These are phyloP conservation scores for Plutella xylostella DNA, from an alignment of 2,888 invertebrate genomes.

Conservation along the genomic window DNA sequence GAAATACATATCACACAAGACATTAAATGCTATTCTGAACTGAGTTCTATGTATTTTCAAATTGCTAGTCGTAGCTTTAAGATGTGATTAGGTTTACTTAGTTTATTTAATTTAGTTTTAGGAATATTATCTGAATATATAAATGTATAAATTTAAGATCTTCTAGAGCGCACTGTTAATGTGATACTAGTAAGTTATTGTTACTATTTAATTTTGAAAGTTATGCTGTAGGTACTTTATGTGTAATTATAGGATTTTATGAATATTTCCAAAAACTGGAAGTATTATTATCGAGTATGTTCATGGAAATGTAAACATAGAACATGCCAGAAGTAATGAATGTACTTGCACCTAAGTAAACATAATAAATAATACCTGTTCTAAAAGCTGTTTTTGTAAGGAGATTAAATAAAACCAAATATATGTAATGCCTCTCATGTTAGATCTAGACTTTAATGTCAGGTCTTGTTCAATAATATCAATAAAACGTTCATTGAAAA, in stretches of 20 bases:
- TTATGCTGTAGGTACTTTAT: too few species aligned
- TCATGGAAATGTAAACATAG: too few species aligned
- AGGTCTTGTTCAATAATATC: slow-evolving; percentile 34
- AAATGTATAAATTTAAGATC: slow-evolving; percentile 20
- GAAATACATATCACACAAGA: slow-evolving; percentile 54
- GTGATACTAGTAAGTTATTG: slow-evolving; percentile 65
- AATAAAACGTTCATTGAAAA: slow-evolving; percentile 42
- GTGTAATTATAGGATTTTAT: too few species aligned
- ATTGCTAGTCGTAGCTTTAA: slow-evolving; percentile 62
- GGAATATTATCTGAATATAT: background rate
- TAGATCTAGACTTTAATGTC: slow-evolving; percentile 39
- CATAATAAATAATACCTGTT: too few species aligned
- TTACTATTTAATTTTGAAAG: too few species aligned
- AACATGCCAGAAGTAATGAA: too few species aligned
- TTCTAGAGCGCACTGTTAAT: slow-evolving; percentile 54
- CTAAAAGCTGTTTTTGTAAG: background rate
- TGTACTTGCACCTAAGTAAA: too few species aligned
- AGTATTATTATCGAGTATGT: too few species aligned
- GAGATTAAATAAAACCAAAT: slow-evolving; percentile 17
- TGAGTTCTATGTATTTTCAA: slow-evolving; percentile 46
- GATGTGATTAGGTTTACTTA: slow-evolving; percentile 23
- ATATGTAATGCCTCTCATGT: slow-evolving; percentile 8
- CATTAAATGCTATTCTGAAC: slow-evolving; percentile 42
- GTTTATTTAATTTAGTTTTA: background rate
- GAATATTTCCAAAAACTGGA: too few species aligned